These are phyloP conservation scores for Craterocephalus amniculus DNA, from an alignment of 2,797 vertebrate genomes.

Conservation along the genomic window DNA sequence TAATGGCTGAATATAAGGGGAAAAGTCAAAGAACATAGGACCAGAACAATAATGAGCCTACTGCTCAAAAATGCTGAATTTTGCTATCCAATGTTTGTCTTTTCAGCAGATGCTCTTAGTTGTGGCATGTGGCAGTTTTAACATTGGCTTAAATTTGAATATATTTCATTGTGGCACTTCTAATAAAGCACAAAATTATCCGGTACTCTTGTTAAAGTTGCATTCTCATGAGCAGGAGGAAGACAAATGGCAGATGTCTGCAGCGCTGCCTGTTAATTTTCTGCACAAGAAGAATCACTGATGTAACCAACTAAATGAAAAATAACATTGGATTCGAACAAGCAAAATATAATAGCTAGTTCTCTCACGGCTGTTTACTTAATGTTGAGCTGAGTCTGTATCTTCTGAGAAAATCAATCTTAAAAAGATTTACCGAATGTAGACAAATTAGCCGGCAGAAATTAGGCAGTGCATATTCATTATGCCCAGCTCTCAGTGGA, in stretches of 20 bases:
- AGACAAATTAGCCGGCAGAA: slow-evolving; percentile 76
- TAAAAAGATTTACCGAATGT: slow-evolving; percentile 73
- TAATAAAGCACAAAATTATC: slow-evolving; percentile 68
- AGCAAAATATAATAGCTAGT: slow-evolving; percentile 47
- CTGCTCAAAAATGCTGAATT: slow-evolving; percentile 25
- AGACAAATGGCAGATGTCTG: slow-evolving; percentile 69
- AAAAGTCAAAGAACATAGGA: slow-evolving; percentile 47
- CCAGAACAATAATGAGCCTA: neutral
- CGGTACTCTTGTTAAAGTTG: slow-evolving; percentile 53
- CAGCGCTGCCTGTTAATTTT: slow-evolving; percentile 57
- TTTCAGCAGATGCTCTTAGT: slow-evolving; percentile 14
- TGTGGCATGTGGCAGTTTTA: slow-evolving; percentile 40
- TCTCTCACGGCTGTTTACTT: slow-evolving; percentile 54
- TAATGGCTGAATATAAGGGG: slow-evolving; percentile 56
- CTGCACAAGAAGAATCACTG: slow-evolving; percentile 45
- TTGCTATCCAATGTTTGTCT: slow-evolving; percentile 31
- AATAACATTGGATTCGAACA: slow-evolving; percentile 53
- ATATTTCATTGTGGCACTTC: slow-evolving; percentile 68
- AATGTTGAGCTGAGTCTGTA: slow-evolving; percentile 60
- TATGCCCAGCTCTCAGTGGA: slow-evolving; percentile 65
- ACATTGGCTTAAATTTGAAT: slow-evolving; percentile 42
- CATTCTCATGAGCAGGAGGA: slow-evolving; percentile 52
- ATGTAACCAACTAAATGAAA: slow-evolving; percentile 40
- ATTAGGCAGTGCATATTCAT: slow-evolving; percentile 75
- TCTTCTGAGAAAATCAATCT: slow-evolving; percentile 74